Conservation (phyloP, 2,113 vertebrate genomes). For the Bos javanicus region DNA sequence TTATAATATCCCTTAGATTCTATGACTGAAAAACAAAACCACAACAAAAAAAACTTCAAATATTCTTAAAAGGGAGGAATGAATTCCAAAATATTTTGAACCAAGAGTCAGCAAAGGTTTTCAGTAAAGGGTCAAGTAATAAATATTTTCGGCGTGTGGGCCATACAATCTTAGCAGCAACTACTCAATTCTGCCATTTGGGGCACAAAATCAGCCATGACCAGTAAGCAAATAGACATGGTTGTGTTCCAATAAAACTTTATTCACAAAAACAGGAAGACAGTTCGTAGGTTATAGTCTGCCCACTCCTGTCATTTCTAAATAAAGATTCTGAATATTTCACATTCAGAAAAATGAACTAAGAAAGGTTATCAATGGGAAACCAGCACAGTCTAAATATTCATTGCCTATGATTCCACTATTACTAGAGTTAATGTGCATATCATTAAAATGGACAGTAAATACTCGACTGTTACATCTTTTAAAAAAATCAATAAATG, state of each 20-base stretch:
- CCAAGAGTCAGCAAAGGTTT: neutral
- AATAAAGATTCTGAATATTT: slow-evolving; percentile 4
- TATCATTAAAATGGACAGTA: neutral
- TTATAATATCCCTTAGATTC: neutral
- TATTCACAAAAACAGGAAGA: neutral
- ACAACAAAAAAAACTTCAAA: neutral
- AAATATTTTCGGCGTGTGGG: neutral
- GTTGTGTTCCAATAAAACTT: slow-evolving; percentile 9
- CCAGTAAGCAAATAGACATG: neutral
- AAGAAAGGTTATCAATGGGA: neutral
- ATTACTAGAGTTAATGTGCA: neutral
- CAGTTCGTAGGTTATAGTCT: neutral
- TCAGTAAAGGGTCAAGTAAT: neutral
- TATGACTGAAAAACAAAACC: neutral
- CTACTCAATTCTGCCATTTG: neutral
- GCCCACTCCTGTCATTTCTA: neutral
- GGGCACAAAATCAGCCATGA: neutral
- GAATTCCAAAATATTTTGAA: slow-evolving; percentile 13
- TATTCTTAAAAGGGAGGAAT: neutral
- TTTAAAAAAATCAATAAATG: neutral
- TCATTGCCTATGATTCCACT: neutral
- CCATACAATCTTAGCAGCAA: neutral
- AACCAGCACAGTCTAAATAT: neutral
- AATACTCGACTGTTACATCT: neutral
- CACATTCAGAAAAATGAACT: neutral